Evolutionary conservation across 2,113 vertebrate genomes (phyloP), one percentile per base, ranked within the genome.

Genomic region (Nerophis ophidion): DNA sequence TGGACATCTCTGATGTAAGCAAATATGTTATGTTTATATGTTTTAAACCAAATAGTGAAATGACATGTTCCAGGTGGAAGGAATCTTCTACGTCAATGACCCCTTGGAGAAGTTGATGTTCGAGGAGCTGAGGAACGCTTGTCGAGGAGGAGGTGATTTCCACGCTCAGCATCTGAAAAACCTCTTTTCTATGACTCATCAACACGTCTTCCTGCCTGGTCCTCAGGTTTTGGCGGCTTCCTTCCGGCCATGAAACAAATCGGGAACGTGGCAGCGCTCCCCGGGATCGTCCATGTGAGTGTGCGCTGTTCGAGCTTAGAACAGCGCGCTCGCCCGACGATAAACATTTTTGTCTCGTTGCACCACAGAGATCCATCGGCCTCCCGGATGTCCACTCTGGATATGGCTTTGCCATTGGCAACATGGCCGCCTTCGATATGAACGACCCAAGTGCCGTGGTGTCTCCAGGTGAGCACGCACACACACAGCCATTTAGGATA

Each of bases 371-470:
- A 65, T 99, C 97, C 51, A 94, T 98, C 69, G 97, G 97, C 0
- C 93, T 99, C 42, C 97, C 97, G 0, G 97, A 99, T 74, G 95
- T 98, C 59, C 97, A 99, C 81, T 99, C 97, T 0, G 97, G 97
- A 4, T 99, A 98, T 33, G 97, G 97, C 0, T 99, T 99, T 71
- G 97, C 97, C 13, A 99, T 99, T 64, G 97, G 97, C 40, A 98
- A 99, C 81, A 98, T 99, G 97, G 97, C 97, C 14, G 97, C 97
- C 40, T 99, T 99, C 67, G 95, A 99, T 72, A 95, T 97, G 94
- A 89, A 72, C 60, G 73, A 99, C 72, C 93, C 95, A 0, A 87
- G 91, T 7, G 91, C 97, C 7, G 96, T 99, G 7, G 97, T 98
- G 44, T 98, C 97, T 45, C 96, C 96, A 82, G 97, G 96, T 97